phyloP scores from a whole-genome alignment of 2,113 vertebrate species.

The Oryctolagus cuniculus region DNA sequence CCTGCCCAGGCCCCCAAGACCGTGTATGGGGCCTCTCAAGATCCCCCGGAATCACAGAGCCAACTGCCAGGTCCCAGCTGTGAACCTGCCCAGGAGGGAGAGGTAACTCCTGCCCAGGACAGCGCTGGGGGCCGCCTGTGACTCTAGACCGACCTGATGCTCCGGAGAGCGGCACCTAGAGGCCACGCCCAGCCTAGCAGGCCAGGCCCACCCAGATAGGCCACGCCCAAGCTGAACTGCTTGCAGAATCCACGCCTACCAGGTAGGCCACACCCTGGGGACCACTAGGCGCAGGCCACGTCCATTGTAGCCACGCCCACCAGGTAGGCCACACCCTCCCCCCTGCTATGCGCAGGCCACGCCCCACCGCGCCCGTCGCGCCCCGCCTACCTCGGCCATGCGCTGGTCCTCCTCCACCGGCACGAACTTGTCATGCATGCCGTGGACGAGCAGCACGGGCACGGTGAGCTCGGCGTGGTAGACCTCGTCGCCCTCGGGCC shows the following conservation, averaged over 20 bases:
- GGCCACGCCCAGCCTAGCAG: not conserved
- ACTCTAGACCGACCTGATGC: too few relatives aligned
- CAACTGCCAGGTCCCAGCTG: not conserved
- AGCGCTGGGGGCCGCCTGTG: not conserved
- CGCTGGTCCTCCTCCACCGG: constrained; percentile 97
- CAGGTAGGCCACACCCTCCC: too few relatives aligned
- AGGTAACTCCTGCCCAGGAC: not conserved
- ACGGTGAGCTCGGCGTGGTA: constrained; percentile 97
- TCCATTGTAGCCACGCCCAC: too few relatives aligned
- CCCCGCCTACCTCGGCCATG: constrained; percentile 94
- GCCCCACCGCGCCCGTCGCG: accelerated
- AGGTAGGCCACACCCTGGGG: too few relatives aligned
- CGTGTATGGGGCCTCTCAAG: not conserved
- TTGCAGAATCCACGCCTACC: not conserved
- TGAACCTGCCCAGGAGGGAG: not conserved
- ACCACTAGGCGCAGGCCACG: too few relatives aligned
- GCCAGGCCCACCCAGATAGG: not conserved
- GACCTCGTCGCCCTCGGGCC: constrained; percentile 97
- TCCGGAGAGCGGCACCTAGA: not conserved
- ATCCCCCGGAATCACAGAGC: not conserved
- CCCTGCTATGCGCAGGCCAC: too few relatives aligned
- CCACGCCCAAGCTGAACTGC: too few relatives aligned
- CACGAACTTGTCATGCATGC: constrained; percentile 98
- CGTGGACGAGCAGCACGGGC: constrained; percentile 96
- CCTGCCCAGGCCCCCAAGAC: not conserved